Conservation (phyloP, 2,113 vertebrate species). For the Peromyscus californicus region DNA sequence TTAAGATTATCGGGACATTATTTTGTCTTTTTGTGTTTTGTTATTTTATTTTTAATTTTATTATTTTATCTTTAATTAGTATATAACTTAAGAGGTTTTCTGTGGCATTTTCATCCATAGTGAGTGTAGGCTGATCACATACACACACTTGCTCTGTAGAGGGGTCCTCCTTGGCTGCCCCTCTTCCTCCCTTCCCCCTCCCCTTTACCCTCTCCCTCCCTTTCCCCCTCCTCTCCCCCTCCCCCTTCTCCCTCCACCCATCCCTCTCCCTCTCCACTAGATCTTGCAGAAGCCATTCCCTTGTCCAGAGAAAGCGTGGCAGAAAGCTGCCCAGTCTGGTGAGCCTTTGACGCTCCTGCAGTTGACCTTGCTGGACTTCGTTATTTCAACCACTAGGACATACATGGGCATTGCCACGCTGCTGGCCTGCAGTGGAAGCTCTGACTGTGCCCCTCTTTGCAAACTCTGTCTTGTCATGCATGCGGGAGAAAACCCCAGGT, state of each 20-base stretch:
- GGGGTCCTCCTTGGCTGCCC: conserved; percentile 93
- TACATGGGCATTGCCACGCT: conserved; percentile 96
- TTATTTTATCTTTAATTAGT: neutral
- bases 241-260: too few species aligned
- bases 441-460: conserved; percentile 74
- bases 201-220: conserved; percentile 90
- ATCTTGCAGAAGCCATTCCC: conserved; percentile 92
- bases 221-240: conserved; percentile 88
- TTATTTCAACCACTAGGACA: conserved; percentile 96
- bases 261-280: conserved; percentile 93
- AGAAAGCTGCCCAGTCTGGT: conserved; percentile 86
- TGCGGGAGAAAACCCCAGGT: neutral
- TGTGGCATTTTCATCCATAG: neutral
- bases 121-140: conserved; percentile 21
- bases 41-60: neutral
- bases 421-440: conserved; percentile 80
- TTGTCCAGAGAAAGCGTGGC: conserved; percentile 90
- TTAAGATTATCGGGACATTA: neutral
- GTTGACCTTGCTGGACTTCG: conserved; percentile 93
- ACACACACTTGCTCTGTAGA: conserved; percentile 80
- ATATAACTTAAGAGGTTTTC: neutral
- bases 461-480: conserved; percentile 76
- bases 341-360: conserved; percentile 88
- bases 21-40: neutral
- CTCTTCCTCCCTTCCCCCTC: conserved; percentile 76